These are phyloP conservation scores for Caenorhabditis sp. DNA, from an alignment of 2,888 invertebrate species.

Conservation along the genomic window DNA sequence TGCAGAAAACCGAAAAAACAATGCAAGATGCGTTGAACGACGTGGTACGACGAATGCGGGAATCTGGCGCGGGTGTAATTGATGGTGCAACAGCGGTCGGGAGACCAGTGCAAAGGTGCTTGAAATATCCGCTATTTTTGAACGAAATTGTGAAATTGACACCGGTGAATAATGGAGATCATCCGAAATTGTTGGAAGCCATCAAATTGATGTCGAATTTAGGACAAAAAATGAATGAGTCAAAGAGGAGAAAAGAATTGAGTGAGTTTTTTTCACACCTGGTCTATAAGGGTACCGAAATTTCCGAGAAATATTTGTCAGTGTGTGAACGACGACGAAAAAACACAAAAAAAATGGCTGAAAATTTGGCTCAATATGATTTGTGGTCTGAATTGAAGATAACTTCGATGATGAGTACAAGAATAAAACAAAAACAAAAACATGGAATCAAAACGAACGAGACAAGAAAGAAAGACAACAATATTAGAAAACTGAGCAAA, in stretches of 20 bases:
- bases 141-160: conserved; percentile 63
- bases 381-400: background rate
- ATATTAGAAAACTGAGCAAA: too few species aligned
- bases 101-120: conserved; percentile 62
- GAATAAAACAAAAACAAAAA: too few species aligned
- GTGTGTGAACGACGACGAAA: too few species aligned
- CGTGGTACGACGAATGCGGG: conserved; percentile 43
- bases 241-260: conserved; percentile 63
- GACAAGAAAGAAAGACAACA: too few species aligned
- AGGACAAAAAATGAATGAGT: conserved; percentile 68
- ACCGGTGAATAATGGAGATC: conserved; percentile 62
- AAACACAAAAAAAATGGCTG: background rate
- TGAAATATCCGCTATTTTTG: conserved; percentile 67
- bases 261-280: conserved; percentile 42
- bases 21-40: conserved; percentile 53
- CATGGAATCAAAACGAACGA: too few species aligned
- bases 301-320: background rate
- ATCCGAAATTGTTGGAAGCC: conserved; percentile 65
- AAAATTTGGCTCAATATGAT: too few species aligned
- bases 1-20: conserved; percentile 41
- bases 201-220: conserved; percentile 63
- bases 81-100: conserved; percentile 63
- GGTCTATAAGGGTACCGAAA: too few species aligned
- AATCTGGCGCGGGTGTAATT: conserved; percentile 40
- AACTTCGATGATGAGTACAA: too few species aligned